These are phyloP conservation scores for Microcebus jonahi DNA, from an alignment of 2,113 vertebrate species.

Conservation along the genomic window DNA sequence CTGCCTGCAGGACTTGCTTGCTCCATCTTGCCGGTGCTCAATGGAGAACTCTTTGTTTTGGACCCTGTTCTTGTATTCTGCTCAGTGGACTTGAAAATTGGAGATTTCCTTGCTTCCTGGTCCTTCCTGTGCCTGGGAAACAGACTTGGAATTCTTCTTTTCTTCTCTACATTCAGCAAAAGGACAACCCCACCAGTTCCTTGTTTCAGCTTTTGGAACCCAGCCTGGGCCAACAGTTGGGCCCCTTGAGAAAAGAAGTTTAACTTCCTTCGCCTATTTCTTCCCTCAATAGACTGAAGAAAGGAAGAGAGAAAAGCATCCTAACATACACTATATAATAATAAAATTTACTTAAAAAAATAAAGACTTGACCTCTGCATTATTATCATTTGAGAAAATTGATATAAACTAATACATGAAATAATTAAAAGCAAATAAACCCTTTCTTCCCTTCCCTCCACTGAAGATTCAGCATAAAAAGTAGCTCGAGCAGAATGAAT, in stretches of 20 bases:
- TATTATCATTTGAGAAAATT: conserved; percentile 5
- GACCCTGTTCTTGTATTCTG: conserved; percentile 68
- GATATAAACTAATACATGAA: background rate
- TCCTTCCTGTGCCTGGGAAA: conserved; percentile 69
- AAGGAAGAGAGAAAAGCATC: background rate
- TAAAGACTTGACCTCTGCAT: background rate
- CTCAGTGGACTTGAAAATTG: conserved; percentile 78
- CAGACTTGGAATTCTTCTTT: conserved; percentile 71
- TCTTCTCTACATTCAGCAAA: conserved; percentile 58
- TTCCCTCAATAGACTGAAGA: conserved; percentile 50
- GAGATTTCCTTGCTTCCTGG: conserved; percentile 70
- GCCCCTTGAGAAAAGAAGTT: conserved; percentile 43
- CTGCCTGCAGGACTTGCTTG: conserved; percentile 40
- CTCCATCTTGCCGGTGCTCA: conserved; percentile 61
- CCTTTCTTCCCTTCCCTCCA: background rate
- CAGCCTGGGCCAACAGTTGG: conserved; percentile 64
- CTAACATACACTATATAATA: background rate
- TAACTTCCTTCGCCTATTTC: conserved; percentile 58
- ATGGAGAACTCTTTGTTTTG: conserved; percentile 70
- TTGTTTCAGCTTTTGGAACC: conserved; percentile 55
- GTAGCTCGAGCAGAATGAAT: background rate
- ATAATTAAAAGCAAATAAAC: conserved; percentile 2
- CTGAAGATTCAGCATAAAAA: background rate
- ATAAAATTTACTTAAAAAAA: background rate
- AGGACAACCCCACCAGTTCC: conserved; percentile 44